These are phyloP conservation scores for Lochmaea crataegi DNA, from an alignment of 2,888 invertebrate genomes.

Conservation along the genomic window DNA sequence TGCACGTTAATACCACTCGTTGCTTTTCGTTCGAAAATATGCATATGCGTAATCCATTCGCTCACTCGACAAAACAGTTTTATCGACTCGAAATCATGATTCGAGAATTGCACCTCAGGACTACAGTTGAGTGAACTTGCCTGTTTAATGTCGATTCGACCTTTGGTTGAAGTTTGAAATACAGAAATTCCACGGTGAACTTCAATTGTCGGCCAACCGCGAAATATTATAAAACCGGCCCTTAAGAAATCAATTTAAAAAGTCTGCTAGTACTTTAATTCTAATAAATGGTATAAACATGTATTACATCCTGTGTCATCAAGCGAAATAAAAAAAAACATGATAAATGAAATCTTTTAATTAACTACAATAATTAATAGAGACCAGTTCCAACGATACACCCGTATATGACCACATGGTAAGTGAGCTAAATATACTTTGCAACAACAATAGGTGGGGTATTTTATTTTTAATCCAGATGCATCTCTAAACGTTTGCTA, in stretches of 20 bases:
- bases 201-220: no score
- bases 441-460: not conserved
- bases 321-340: not conserved
- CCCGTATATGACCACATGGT: conserved; percentile 4
- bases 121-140: no score
- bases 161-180: no score
- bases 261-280: not conserved
- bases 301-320: not conserved
- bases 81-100: no score
- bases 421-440: conserved; percentile 3
- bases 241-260: not conserved
- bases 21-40: no score
- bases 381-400: not conserved
- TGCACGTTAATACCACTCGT: no score
- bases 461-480: not conserved
- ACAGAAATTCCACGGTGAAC: no score
- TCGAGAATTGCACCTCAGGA: no score
- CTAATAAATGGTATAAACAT: not conserved
- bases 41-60: no score
- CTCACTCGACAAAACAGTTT: no score
- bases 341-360: not conserved
- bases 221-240: no score
- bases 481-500: not conserved
- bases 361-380: not conserved
- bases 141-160: no score